Percentiles rank a stretch among this genome's conserved stretches.
Conservation (phyloP, 2,113 vertebrate genomes). For the cattle (Bos taurus) region ARS-UCD2.0 NC_037339.1:46519501-46520000, state of each 20-base stretch:
- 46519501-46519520: too few relatives aligned
- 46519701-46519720: neutral
- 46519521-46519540: neutral
- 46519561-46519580: neutral
- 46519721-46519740: neutral
- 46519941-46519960: constrained; percentile 34
- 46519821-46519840: neutral
- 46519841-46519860: neutral
- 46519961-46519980: neutral
- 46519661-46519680: neutral
- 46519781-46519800: neutral
- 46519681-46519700: neutral
- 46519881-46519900: neutral
- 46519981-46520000: neutral
- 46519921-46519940: neutral
- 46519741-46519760: neutral
- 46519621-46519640: neutral
- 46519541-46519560: neutral
- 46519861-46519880: neutral
- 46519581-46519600: neutral
- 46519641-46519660: neutral
- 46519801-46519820: neutral
- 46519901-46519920: neutral
- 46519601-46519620: neutral
- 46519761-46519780: neutral